phyloP scores from a whole-genome alignment of 2,113 vertebrate species.

The Seriola aureovittata region DNA sequence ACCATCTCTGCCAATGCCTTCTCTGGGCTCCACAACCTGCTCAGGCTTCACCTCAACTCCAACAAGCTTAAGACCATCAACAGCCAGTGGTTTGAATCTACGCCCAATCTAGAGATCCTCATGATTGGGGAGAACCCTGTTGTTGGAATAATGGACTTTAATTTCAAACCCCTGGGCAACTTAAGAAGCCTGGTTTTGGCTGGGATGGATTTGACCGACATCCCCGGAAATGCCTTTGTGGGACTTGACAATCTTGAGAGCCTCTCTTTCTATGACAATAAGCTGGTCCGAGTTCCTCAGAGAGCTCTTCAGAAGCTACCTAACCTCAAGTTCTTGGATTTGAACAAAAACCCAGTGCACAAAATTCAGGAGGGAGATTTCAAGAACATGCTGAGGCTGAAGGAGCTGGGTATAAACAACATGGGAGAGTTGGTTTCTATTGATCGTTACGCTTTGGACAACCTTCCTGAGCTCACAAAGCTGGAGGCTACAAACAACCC shows the following conservation, averaged over 20 bases:
- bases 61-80: conserved; percentile 94
- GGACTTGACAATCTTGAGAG: conserved; percentile 97
- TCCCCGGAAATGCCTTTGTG: conserved; percentile 96
- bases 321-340: conserved; percentile 97
- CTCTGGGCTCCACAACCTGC: conserved; percentile 90
- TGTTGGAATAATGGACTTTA: conserved; percentile 94
- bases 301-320: conserved; percentile 95
- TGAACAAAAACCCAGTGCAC: conserved; percentile 98
- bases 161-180: conserved; percentile 93
- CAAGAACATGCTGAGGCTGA: conserved; percentile 94
- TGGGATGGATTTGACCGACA: conserved; percentile 96
- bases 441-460: conserved; percentile 92
- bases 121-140: conserved; percentile 99
- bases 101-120: conserved; percentile 96
- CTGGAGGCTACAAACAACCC: conserved; percentile 98
- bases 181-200: conserved; percentile 95
- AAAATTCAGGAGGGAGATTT: conserved; percentile 97
- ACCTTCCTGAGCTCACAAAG: conserved; percentile 97
- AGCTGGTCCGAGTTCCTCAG: conserved; percentile 91
- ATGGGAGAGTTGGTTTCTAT: conserved; percentile 97
- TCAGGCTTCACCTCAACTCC: conserved; percentile 97
- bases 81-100: conserved; percentile 96
- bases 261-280: conserved; percentile 98
- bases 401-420: conserved; percentile 97
- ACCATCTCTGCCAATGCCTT: conserved; percentile 94